A percentile compares a stretch with the other conserved stretches of the same genome.
phyloP scores from a whole-genome alignment of 35 echinoderm and acorn worm genomes.

The Lytechinus variegatus region DNA sequence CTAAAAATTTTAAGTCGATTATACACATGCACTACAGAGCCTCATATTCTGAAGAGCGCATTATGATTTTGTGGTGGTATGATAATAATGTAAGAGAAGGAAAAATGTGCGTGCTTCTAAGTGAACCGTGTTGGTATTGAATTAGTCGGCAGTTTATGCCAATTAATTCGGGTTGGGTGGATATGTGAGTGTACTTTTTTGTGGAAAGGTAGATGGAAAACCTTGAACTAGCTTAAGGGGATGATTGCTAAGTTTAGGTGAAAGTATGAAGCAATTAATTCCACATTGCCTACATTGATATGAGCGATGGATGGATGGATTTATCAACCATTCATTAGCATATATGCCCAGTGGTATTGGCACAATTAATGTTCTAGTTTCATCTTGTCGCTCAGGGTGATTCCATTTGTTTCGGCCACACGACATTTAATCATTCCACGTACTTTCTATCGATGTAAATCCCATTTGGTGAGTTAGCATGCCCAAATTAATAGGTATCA shows the following conservation, averaged over 20 bases:
- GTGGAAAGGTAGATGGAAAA: neutral
- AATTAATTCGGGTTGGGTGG: slow-evolving; percentile 44
- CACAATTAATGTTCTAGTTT: neutral
- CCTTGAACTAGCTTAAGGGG: neutral
- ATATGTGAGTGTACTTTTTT: slow-evolving; percentile 49
- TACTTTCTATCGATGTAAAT: neutral
- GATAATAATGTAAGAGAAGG: neutral
- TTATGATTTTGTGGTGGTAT: slow-evolving; percentile 39
- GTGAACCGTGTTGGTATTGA: slow-evolving; percentile 50
- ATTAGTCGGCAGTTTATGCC: slow-evolving; percentile 54
- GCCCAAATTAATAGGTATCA: neutral
- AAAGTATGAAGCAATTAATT: neutral
- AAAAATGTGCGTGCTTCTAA: slow-evolving; percentile 39
- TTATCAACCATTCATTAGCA: neutral
- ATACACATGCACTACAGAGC: slow-evolving; percentile 28
- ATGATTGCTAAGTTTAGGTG: neutral
- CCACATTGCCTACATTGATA: neutral
- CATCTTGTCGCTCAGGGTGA: neutral
- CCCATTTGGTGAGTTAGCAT: neutral
- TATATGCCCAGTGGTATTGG: neutral
- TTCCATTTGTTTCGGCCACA: neutral
- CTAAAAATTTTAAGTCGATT: slow-evolving; percentile 41
- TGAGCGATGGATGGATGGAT: neutral
- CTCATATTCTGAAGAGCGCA: slow-evolving; percentile 9
- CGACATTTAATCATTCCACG: neutral